Evolutionary conservation across 2,113 vertebrate species (phyloP).

Genomic region (Apodemus speciosus): DNA sequence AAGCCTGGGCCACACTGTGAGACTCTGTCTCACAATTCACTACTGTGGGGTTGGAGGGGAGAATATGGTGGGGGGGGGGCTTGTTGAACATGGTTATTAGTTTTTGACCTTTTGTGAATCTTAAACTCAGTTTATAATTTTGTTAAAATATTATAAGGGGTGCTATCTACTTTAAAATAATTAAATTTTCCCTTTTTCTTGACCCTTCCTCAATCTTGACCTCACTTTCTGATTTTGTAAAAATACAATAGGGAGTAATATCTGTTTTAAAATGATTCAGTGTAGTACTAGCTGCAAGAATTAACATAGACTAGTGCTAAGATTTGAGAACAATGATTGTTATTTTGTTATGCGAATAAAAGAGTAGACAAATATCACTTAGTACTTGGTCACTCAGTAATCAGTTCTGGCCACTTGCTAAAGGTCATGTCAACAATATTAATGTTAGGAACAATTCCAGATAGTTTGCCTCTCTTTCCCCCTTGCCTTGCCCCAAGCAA

Average conservation of each 20-base stretch:
- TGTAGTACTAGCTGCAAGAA: not conserved
- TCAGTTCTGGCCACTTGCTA: not conserved
- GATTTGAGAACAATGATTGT: not conserved
- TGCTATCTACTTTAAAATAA: not conserved
- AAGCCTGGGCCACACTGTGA: not conserved
- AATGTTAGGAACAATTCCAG: not conserved
- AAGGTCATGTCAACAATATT: not conserved
- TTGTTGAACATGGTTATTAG: not conserved
- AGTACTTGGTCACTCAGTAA: not conserved
- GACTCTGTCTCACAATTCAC: no score
- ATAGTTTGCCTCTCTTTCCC: not conserved
- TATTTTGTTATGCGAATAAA: not conserved
- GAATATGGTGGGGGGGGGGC: no score
- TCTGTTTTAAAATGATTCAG: constrained; percentile 19
- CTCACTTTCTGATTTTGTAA: not conserved
- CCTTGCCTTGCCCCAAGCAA: not conserved
- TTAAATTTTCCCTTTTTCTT: not conserved
- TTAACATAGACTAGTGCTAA: not conserved
- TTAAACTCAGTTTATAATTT: not conserved
- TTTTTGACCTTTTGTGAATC: not conserved
- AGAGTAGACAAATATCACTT: not conserved
- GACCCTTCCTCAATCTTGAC: not conserved
- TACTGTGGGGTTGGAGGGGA: not conserved
- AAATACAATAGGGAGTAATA: not conserved
- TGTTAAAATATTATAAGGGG: not conserved